Evolutionary conservation across 2,888 invertebrate species (phyloP).

Genomic region (Caenorhabditis auriculariae): DNA sequence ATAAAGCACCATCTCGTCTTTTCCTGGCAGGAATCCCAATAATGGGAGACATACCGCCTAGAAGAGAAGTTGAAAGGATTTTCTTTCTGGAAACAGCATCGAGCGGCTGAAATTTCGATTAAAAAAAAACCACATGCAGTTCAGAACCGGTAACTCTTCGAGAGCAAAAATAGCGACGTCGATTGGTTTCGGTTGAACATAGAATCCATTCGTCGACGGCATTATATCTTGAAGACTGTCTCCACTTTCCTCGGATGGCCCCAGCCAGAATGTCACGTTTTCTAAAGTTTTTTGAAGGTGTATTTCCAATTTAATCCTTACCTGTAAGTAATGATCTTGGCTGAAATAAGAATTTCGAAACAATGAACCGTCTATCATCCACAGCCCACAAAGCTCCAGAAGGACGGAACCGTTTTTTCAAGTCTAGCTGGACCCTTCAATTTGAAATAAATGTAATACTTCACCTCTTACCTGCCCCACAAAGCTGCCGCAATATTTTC

Average conservation of each 20-base stretch:
- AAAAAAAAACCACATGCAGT: background rate
- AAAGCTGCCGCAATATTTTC: conserved; percentile 59
- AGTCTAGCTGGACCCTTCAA: conserved; percentile 9
- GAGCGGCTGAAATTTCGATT: conserved; percentile 30
- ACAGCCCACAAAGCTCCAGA: conserved; percentile 59
- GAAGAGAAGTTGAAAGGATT: conserved; percentile 15
- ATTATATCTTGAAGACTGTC: conserved; percentile 50
- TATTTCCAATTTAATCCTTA: conserved; percentile 3
- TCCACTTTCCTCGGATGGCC: conserved; percentile 49
- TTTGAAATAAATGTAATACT: background rate
- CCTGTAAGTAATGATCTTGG: conserved; percentile 47
- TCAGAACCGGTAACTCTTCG: conserved; percentile 32
- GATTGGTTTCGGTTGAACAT: conserved; percentile 52
- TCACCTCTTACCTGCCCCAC: conserved; percentile 38
- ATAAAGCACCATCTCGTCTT: conserved; percentile 2
- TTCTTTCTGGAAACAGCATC: conserved; percentile 26
- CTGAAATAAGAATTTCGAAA: conserved; percentile 61
- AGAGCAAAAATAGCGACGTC: conserved; percentile 49
- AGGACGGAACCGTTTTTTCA: conserved; percentile 31
- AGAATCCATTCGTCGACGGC: conserved; percentile 60
- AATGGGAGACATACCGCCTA: conserved; percentile 31
- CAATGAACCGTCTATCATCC: conserved; percentile 52
- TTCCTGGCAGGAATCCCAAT: conserved; percentile 10
- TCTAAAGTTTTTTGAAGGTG: conserved; percentile 37
- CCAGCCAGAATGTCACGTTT: conserved; percentile 63